A percentile compares a stretch with the other conserved stretches of the same genome.
Conservation (phyloP, 2,888 invertebrate species). For the Acheta domesticus region DNA sequence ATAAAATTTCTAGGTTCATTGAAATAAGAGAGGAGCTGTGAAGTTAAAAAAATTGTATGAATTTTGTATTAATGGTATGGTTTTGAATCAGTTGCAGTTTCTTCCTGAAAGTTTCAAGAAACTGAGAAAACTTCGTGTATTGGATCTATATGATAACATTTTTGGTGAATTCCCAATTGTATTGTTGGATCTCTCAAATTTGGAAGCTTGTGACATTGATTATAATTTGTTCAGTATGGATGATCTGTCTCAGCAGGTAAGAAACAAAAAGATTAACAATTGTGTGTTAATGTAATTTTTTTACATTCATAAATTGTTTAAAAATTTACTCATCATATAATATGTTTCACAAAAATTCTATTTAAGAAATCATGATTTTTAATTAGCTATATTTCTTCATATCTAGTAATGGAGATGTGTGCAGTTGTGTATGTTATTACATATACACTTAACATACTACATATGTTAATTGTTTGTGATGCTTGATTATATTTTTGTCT, state of each 20-base stretch:
- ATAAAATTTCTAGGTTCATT: no score
- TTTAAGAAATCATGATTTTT: not conserved
- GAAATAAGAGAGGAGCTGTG: no score
- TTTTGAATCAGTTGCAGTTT: not conserved
- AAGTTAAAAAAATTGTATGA: no score
- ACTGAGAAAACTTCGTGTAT: not conserved
- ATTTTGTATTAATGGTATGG: no score
- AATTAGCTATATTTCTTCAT: no score
- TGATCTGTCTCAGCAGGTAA: not conserved
- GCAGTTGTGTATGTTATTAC: not conserved
- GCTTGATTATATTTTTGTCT: not conserved
- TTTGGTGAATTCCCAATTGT: not conserved
- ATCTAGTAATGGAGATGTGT: not conserved
- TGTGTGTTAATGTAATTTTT: no score
- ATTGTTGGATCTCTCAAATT: not conserved
- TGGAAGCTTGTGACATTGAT: not conserved
- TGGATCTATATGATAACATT: not conserved
- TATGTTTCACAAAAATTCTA: not conserved
- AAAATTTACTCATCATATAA: not conserved
- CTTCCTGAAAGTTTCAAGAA: constrained; percentile 1
- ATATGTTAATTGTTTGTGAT: not conserved
- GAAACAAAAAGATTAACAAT: no score
- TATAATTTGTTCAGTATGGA: not conserved
- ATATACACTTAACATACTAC: not conserved
- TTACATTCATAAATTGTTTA: no score